Evolutionary conservation across 1,140 invertebrate species (phyloP).

Genomic region (Drosophila azteca): DNA sequence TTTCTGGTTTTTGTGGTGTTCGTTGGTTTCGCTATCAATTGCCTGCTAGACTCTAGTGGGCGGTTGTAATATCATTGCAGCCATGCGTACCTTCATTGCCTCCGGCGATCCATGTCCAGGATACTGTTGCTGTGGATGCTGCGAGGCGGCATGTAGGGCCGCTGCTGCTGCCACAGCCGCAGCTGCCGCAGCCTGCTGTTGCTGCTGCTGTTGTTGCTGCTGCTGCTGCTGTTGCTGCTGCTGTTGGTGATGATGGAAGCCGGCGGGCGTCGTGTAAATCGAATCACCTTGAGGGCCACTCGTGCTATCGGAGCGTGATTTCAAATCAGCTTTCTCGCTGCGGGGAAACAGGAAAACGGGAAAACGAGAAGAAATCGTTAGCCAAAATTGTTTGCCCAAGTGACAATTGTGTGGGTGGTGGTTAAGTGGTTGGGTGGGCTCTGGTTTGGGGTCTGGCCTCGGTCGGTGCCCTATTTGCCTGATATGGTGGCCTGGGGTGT

Average conservation of each 20-base stretch:
- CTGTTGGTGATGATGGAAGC: constrained; percentile 82
- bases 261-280: constrained; percentile 83
- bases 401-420: constrained; percentile 60
- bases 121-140: constrained; percentile 75
- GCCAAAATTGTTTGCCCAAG: constrained; percentile 56
- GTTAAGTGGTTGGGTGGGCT: constrained; percentile 26
- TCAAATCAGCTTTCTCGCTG: constrained; percentile 84
- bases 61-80: constrained; percentile 90
- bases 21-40: constrained; percentile 79
- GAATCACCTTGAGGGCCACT: constrained; percentile 83
- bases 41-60: constrained; percentile 90
- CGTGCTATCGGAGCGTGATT: constrained; percentile 83
- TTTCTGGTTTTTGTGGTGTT: constrained; percentile 64
- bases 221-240: constrained; percentile 77
- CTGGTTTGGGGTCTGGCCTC: no score
- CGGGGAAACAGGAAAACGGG: constrained; percentile 39
- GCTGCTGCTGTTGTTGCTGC: constrained; percentile 68
- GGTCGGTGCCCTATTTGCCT: no score
- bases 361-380: constrained; percentile 54
- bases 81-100: constrained; percentile 91
- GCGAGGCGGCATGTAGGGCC: constrained; percentile 62
- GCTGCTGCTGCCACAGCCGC: constrained; percentile 63
- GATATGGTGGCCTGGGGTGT: background rate
- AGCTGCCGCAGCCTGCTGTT: constrained; percentile 51
- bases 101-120: constrained; percentile 85